Base-by-base conservation (phyloP, 2,113 vertebrate genomes). In the Lagopus muta region DNA sequence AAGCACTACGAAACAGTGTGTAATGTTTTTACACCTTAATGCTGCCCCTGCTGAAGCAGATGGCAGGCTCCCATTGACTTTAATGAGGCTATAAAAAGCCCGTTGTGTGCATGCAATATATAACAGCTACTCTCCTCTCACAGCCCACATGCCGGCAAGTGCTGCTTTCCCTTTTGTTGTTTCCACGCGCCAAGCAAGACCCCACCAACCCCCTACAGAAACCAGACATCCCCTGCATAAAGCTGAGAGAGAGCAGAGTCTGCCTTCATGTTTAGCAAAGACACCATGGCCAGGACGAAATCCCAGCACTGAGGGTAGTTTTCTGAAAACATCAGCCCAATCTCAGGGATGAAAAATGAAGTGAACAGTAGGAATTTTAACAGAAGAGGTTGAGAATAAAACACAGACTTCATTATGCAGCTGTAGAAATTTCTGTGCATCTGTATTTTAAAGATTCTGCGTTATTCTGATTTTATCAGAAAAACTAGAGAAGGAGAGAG, bases 31-130 rank as follows among this genome's bases (percentile, higher is more conserved):
- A 30, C 40, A 57, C 27, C 57, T 83, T 57, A 61, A 17, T 74
- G 81, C 47, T 80, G 66, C 38, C 83, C 69, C 64, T 84, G 60
- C 73, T 78, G 80, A 93, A 96, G 86, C 86, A 94, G 95, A 95
- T 90, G 73, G 76, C 50, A 69, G 73, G 47, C 42, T 93, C 72
- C 64, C 65, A 13, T 50, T 57, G 89, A 67, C 87, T 94, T 76
- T 91, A 91, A 94, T 50, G 84, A 93, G 94, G 58, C 79, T 78
- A 11, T 88, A 77, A 89, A 83, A 52, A 82, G 32, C 72, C 64
- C 0, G 0, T 30, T 47, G 76, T 62, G 22, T 52, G 34, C 58
- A 4, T 32, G 67, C 69, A 86, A 28, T 36, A 32, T 40, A 30
- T 57, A 88, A 52, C 52, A 93, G 79, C 72, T n/a, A 62, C 52